Evolutionary conservation across 2,888 invertebrate species (phyloP), one percentile per base, ranked within the genome.

Genomic region (Tromatobia lineatoria): DNA sequence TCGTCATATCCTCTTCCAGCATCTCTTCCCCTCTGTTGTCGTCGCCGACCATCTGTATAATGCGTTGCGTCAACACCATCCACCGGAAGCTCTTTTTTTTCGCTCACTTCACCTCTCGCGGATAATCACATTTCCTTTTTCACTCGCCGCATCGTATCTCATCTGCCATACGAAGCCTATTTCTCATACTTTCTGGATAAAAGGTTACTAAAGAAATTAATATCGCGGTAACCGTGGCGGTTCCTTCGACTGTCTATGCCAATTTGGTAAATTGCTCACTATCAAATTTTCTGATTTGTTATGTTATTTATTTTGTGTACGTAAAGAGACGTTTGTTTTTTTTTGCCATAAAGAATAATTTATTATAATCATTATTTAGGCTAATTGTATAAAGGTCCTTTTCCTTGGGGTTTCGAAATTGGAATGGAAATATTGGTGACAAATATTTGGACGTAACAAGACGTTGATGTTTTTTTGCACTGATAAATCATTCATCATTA

Each of bases 31-130:
- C 69, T 70, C 74, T 34, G 78, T 77, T 78, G 54, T 84, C 81
- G 59, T 78, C 87, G 86, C 81, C 87, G 87, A 88, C 90, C 89
- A 90, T 88, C 90, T 87, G 89, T 87, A 87, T 91, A 90, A 91
- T 90, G 87, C 88, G 88, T 89, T 91, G 70, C 88, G 90, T 90
- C 91, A 91, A 91, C 90, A 91, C 89, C 87, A 45, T 15, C 78
- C 38, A 78, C 73, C 83, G 83, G 77, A 80, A 84, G 64, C 73
- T 74, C 74, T 78, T 84, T 80, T 80, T 78, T 64, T 52, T 23
- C 23, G 34, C 64, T 70, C 8, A 15, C 74, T 57, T 34, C 54
- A 29, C 57, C 74, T 70, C 45, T 47, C 38, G 25, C 25, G 70
- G 38, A 71, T 82, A 81, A 81, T 77, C 50, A 80, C 42, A 67